Conservation (phyloP, 2,797 vertebrate species). For the Clarias laeviceps region DNA sequence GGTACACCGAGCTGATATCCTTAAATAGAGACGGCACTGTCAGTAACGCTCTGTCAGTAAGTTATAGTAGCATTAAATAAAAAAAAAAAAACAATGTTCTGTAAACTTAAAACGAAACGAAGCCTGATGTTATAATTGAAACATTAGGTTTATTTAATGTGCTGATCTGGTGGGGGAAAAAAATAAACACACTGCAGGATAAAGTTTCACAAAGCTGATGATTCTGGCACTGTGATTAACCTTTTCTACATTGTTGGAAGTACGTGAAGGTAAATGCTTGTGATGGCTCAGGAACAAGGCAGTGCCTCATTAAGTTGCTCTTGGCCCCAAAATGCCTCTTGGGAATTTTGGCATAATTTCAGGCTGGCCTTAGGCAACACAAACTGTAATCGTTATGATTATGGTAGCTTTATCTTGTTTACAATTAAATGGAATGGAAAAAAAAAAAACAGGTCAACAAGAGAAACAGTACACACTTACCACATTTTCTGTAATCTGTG, state of each 20-base stretch:
- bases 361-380: neutral
- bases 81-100: constrained; percentile 9
- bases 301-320: constrained; percentile 9
- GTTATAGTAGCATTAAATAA: neutral
- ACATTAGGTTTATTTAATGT: neutral
- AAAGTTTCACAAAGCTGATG: constrained; percentile 14
- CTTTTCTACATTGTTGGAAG: neutral
- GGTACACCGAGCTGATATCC: constrained; percentile 96
- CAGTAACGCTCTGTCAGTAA: neutral
- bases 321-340: neutral
- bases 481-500: constrained; percentile 97
- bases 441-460: neutral
- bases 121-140: neutral
- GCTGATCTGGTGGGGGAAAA: neutral
- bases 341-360: neutral
- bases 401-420: neutral
- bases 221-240: neutral
- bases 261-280: neutral
- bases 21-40: constrained; percentile 58
- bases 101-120: constrained; percentile 1
- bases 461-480: constrained; percentile 74
- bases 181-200: neutral
- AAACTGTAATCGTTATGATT: neutral
- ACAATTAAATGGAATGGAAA: neutral
- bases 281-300: neutral